A percentile compares a stretch with the other conserved stretches of the same genome.
Evolutionary conservation across 2,113 vertebrate genomes (phyloP).

Genomic region (Rhinichthys klamathensis): DNA sequence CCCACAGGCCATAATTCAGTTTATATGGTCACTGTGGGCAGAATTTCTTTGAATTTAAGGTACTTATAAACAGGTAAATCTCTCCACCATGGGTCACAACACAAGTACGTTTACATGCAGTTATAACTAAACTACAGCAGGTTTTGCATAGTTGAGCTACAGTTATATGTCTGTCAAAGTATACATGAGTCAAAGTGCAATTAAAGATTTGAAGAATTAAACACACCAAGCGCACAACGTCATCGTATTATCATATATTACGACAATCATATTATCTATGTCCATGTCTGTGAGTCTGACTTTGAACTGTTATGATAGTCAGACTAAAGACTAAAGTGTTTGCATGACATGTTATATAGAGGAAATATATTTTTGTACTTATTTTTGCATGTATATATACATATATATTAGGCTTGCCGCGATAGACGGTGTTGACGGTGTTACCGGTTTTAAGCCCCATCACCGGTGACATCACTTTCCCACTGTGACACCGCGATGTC

Average conservation of each 20-base stretch:
- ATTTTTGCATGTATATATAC: background rate
- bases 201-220: background rate
- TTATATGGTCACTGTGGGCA: slow-evolving; percentile 5
- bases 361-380: background rate
- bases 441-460: too few relatives aligned
- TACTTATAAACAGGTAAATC: background rate
- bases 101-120: background rate
- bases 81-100: slow-evolving; percentile 1
- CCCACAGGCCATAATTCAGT: slow-evolving; percentile 15
- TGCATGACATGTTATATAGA: background rate
- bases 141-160: background rate
- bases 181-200: background rate
- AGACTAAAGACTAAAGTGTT: background rate
- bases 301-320: background rate
- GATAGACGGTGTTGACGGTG: too few relatives aligned
- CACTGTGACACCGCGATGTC: too few relatives aligned
- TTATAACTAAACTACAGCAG: background rate
- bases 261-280: background rate
- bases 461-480: too few relatives aligned
- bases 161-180: background rate
- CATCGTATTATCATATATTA: too few relatives aligned
- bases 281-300: background rate
- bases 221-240: background rate
- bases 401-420: too few relatives aligned
- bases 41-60: background rate